A percentile compares a stretch with the other conserved stretches of the same genome.
phyloP scores from a whole-genome alignment of 2,888 invertebrate species.

The Alitta virens region DNA sequence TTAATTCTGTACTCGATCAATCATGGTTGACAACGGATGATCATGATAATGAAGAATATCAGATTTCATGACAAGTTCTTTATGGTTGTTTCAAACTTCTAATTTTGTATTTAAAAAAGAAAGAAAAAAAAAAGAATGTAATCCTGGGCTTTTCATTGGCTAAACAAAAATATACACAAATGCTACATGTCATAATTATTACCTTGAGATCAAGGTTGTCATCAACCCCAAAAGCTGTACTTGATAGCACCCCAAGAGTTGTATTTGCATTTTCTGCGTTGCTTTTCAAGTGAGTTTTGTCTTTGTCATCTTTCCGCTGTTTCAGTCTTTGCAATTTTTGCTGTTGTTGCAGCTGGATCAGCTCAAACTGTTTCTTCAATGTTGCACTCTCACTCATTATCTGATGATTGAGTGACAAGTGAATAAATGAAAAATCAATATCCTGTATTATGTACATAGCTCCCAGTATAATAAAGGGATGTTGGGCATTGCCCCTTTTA shows the following conservation, averaged over 20 bases:
- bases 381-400: slow-evolving; percentile 1
- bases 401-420: too few species aligned
- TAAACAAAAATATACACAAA: too few species aligned
- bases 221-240: slow-evolving; percentile 38
- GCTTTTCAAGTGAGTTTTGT: slow-evolving; percentile 18
- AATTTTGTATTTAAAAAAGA: not conserved
- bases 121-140: too few species aligned
- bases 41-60: not conserved
- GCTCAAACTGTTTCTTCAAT: slow-evolving; percentile 41
- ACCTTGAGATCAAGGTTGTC: slow-evolving; percentile 40
- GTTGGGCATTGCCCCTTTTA: too few species aligned
- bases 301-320: slow-evolving; percentile 37
- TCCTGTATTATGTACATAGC: too few species aligned
- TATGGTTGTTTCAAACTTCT: not conserved
- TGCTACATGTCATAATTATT: too few species aligned
- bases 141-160: too few species aligned
- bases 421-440: too few species aligned
- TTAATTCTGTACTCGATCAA: too few species aligned
- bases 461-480: too few species aligned
- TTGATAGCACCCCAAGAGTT: not conserved
- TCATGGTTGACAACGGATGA: too few species aligned
- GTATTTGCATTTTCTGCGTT: not conserved
- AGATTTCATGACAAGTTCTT: not conserved
- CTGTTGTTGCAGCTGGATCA: slow-evolving; percentile 50
- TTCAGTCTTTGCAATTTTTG: slow-evolving; percentile 40